Evolutionary conservation across 2,888 invertebrate species (phyloP).

Genomic region (Crepidodera aurea): DNA sequence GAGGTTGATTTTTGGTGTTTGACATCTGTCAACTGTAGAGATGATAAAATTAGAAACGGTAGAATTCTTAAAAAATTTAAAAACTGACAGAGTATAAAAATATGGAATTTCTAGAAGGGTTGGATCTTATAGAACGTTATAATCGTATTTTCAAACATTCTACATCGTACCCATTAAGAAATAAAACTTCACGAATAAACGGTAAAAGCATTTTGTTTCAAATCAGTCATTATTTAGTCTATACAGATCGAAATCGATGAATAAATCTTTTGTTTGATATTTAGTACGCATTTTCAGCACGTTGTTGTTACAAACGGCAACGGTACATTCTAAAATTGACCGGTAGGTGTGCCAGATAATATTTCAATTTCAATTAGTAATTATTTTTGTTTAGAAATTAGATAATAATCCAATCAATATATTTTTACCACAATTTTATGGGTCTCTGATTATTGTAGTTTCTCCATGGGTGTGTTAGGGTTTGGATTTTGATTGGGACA

Average conservation of each 20-base stretch:
- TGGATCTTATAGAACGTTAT: too few relatives aligned
- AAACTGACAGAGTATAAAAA: too few relatives aligned
- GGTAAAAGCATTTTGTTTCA: slow-evolving; percentile 3
- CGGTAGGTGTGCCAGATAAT: slow-evolving; percentile 22
- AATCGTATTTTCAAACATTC: neutral
- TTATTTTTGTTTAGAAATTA: slow-evolving; percentile 27
- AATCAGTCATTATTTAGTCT: neutral
- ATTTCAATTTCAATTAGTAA: slow-evolving; percentile 34
- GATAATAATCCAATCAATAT: slow-evolving; percentile 26
- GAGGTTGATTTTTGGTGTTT: too few relatives aligned
- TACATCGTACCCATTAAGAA: slow-evolving; percentile 2
- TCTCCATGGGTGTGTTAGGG: neutral
- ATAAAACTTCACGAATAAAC: neutral
- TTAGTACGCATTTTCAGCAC: slow-evolving; percentile 11
- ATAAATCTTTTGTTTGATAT: slow-evolving; percentile 16
- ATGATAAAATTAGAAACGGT: too few relatives aligned
- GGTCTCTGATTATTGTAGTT: neutral
- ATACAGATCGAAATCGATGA: slow-evolving; percentile 9
- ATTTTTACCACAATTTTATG: slow-evolving; percentile 3
- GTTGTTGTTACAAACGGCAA: neutral
- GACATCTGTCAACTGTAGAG: too few relatives aligned
- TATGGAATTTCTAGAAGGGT: too few relatives aligned
- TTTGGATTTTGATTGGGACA: too few relatives aligned
- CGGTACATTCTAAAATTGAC: slow-evolving; percentile 18
- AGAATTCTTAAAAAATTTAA: too few relatives aligned